phyloP scores from a whole-genome alignment of 2,888 invertebrate species.

The Acronicta leporina region DNA sequence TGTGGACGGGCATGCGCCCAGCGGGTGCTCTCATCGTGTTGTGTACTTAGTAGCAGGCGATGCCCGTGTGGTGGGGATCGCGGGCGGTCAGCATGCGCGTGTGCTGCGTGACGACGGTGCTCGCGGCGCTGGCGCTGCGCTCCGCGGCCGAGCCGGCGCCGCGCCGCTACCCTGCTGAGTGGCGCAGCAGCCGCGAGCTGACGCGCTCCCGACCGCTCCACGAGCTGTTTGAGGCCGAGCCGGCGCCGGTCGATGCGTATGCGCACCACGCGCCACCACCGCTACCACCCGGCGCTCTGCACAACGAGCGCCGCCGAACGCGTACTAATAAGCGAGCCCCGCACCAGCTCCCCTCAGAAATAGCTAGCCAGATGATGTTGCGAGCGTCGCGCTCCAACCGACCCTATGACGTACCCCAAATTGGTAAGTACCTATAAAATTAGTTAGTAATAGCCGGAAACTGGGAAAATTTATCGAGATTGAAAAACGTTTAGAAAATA shows the following conservation, averaged over 20 bases:
- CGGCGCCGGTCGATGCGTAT: constrained; percentile 59
- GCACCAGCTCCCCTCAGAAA: constrained; percentile 85
- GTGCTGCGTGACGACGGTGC: constrained; percentile 80
- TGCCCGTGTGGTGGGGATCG: constrained; percentile 79
- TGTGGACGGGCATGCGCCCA: constrained; percentile 84
- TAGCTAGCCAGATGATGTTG: constrained; percentile 94
- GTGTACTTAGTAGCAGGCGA: constrained; percentile 82
- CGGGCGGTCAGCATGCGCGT: constrained; percentile 82
- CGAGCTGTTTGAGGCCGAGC: constrained; percentile 80
- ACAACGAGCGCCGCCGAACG: constrained; percentile 77
- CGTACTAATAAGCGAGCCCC: constrained; percentile 78
- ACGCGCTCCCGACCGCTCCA: constrained; percentile 76
- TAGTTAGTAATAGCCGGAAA: not conserved
- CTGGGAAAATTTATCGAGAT: not conserved
- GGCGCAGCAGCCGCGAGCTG: constrained; percentile 74
- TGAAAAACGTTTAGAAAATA: too few species aligned
- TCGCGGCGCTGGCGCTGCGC: constrained; percentile 83
- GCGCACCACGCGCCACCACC: constrained; percentile 68
- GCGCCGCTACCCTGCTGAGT: constrained; percentile 77
- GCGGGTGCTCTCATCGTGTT: constrained; percentile 72
- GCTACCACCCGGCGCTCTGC: constrained; percentile 69
- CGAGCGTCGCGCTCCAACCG: constrained; percentile 93
- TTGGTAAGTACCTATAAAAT: constrained; percentile 89
- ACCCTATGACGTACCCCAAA: constrained; percentile 96
- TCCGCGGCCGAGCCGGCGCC: constrained; percentile 79